Conservation (phyloP, 2,888 invertebrate species). For the Polymixis flavicincta region DNA sequence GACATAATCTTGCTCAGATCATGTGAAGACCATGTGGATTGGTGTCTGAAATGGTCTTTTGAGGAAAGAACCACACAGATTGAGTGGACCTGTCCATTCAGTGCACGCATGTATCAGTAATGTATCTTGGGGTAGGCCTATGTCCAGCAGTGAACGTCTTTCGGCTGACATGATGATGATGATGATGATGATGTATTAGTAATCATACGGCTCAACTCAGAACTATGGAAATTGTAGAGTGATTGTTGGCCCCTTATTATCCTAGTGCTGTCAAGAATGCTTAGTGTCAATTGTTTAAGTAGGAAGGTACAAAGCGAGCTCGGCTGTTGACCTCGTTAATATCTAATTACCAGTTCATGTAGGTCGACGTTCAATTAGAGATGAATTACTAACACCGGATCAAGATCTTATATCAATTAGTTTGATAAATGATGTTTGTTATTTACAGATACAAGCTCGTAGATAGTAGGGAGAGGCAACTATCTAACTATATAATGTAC, state of each 20-base stretch:
- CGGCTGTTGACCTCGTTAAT: constrained; percentile 63
- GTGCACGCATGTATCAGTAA: too few relatives aligned
- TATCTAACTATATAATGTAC: too few relatives aligned
- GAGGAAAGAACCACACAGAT: too few relatives aligned
- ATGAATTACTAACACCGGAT: constrained; percentile 51
- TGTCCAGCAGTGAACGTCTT: too few relatives aligned
- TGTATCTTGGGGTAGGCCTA: too few relatives aligned
- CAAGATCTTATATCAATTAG: constrained; percentile 54
- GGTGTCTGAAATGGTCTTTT: too few relatives aligned
- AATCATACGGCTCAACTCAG: too few relatives aligned
- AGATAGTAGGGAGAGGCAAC: not conserved
- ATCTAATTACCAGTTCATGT: constrained; percentile 55
- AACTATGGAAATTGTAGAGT: constrained; percentile 1
- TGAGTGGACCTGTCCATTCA: too few relatives aligned
- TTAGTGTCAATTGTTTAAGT: constrained; percentile 57
- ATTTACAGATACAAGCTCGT: constrained; percentile 4
- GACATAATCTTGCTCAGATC: too few relatives aligned
- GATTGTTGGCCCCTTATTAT: constrained; percentile 21
- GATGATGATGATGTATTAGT: too few relatives aligned
- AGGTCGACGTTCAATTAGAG: constrained; percentile 62
- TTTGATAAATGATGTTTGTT: constrained; percentile 41
- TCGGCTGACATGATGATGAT: too few relatives aligned
- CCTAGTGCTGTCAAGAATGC: constrained; percentile 37
- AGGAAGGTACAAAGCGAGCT: constrained; percentile 29
- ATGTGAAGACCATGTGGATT: too few relatives aligned